phyloP scores from a whole-genome alignment of 2,797 vertebrate genomes.

The Mareca strepera region DNA sequence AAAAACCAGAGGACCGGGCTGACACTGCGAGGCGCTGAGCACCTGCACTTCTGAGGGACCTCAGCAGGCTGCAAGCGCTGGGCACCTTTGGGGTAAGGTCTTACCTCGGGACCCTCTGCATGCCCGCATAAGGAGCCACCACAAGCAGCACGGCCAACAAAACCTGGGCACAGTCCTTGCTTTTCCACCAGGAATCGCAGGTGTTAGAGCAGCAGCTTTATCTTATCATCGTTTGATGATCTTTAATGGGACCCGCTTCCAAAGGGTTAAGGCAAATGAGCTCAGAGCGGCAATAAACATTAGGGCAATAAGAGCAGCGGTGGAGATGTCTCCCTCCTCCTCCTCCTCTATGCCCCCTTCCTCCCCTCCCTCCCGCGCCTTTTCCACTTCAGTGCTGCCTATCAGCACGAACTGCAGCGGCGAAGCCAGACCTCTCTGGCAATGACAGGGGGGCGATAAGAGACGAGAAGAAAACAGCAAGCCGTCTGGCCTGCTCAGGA shows the following conservation, averaged over 20 bases:
- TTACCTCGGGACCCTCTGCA: background rate
- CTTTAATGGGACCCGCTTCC: slow-evolving; percentile 81
- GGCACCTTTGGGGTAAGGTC: background rate
- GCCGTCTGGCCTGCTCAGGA: slow-evolving; percentile 91
- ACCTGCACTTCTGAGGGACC: background rate
- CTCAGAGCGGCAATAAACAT: slow-evolving; percentile 39
- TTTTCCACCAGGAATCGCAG: slow-evolving; percentile 75
- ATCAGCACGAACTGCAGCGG: slow-evolving; percentile 60
- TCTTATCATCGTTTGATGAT: slow-evolving; percentile 80
- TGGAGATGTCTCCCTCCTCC: background rate
- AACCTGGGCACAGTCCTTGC: slow-evolving; percentile 82
- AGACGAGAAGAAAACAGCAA: slow-evolving; percentile 82
- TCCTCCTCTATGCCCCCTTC: background rate
- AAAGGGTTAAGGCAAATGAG: slow-evolving; percentile 79
- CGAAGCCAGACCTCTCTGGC: slow-evolving; percentile 69
- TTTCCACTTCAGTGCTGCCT: slow-evolving; percentile 62
- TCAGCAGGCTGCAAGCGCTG: background rate
- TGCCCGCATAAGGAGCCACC: background rate
- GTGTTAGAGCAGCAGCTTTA: slow-evolving; percentile 79
- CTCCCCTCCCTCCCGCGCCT: background rate
- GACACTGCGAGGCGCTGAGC: background rate
- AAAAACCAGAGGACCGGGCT: background rate
- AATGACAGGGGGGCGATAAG: slow-evolving; percentile 86
- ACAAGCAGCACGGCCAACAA: slow-evolving; percentile 47
- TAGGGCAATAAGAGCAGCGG: background rate